Percentiles rank a stretch among this genome's conserved stretches.
Evolutionary conservation across 2,113 vertebrate species (phyloP).

Genomic region (Epinephelus fuscoguttatus): DNA sequence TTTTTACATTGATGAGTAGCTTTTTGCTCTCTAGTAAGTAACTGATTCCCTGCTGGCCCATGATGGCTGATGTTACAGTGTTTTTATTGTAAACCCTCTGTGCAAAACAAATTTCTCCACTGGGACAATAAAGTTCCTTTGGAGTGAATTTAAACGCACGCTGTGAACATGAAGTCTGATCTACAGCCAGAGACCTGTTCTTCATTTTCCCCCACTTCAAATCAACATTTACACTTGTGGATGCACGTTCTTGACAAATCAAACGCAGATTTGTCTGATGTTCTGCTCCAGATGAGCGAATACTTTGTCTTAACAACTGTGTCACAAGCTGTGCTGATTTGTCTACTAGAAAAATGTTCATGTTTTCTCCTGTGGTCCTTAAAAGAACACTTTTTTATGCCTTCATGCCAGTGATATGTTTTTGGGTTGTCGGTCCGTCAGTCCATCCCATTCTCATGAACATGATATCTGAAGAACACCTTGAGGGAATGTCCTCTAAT

Average conservation of each 20-base stretch:
- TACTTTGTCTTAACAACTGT: slow-evolving; percentile 1
- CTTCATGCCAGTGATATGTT: no score
- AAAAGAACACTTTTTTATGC: no score
- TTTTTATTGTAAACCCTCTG: slow-evolving; percentile 37
- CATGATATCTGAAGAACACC: no score
- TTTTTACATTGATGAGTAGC: slow-evolving; percentile 11
- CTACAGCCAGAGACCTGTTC: slow-evolving; percentile 43
- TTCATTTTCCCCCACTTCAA: slow-evolving; percentile 34
- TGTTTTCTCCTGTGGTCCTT: neutral
- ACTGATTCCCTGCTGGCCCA: neutral
- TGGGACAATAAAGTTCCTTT: slow-evolving; percentile 43
- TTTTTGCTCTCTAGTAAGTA: slow-evolving; percentile 17
- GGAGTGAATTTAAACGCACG: neutral
- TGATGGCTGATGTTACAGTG: slow-evolving; percentile 21
- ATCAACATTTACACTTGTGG: slow-evolving; percentile 31
- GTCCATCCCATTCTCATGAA: no score
- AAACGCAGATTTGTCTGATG: slow-evolving; percentile 29
- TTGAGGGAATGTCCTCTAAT: no score
- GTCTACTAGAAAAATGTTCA: neutral
- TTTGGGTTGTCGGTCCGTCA: no score
- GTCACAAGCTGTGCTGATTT: neutral
- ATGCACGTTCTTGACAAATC: slow-evolving; percentile 40
- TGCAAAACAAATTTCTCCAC: slow-evolving; percentile 24
- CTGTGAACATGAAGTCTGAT: slow-evolving; percentile 19
- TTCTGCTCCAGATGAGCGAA: slow-evolving; percentile 9